Evolutionary conservation across 2,797 vertebrate genomes (phyloP), one percentile per base, ranked within the genome.

Genomic region (Menidia menidia): DNA sequence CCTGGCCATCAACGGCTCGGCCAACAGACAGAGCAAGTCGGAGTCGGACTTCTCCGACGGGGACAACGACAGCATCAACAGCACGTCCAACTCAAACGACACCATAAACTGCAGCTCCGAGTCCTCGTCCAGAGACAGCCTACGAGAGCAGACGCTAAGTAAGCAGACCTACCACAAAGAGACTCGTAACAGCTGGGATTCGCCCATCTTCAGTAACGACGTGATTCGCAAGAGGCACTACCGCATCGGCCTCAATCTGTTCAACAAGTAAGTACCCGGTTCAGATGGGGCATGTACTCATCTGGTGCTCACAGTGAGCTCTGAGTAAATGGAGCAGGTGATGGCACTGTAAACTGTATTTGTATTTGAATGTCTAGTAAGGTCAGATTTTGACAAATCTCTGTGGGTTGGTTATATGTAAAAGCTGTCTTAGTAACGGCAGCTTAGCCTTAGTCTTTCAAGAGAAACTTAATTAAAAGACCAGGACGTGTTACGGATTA

Each of bases 161-260:
- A 97, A 98, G 87, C 98, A 98, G 92, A 98, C 96, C 0, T 99
- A 98, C 88, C 98, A 99, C 93, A 99, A 99, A 83, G 98, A 99
- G 92, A 96, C 98, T 3, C 96, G 97, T 1, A 97, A 98, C 93
- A 98, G 97, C 94, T 99, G 98, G 96, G 98, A 99, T 92, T 99
- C 97, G 0, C 97, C 98, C 4, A 97, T 98, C 73, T 98, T 98
- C 92, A 99, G 97, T 86, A 98, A 99, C 0, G 97, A 99, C 19
- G 89, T 98, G 71, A 97, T 98, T 83, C 96, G 97, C 81, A 99
- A 98, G 85, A 92, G 98, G 51, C 96, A 98, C 89, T 99, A 99
- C 73, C 96, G 98, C 88, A 99, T 99, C 3, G 98, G 97, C 59
- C 95, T 99, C 80, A 99, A 98, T 76, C 97, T 99, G 75, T 99